phyloP scores from a whole-genome alignment of 2,888 invertebrate species.

The Myathropa florea region DNA sequence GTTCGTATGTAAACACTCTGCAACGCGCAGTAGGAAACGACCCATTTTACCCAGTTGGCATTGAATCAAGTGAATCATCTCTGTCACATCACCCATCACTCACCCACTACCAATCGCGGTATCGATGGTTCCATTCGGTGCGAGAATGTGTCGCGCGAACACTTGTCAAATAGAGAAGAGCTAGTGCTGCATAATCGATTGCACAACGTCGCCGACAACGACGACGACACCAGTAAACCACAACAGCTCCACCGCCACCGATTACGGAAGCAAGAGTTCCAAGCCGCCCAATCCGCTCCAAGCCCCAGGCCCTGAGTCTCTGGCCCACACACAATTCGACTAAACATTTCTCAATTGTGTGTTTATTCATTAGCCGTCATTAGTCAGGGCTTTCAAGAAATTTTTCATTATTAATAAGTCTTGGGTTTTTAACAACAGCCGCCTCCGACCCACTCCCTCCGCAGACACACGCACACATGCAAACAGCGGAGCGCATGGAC shows the following conservation, averaged over 20 bases:
- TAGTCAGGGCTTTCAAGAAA: constrained; percentile 43
- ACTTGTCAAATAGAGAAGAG: constrained; percentile 10
- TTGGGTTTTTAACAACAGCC: constrained; percentile 2
- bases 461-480: not conserved
- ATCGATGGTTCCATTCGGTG: not conserved
- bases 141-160: constrained; percentile 6
- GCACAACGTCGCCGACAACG: constrained; percentile 30
- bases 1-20: not conserved
- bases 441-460: not conserved
- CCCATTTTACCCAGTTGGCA: constrained; percentile 62
- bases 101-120: constrained; percentile 23
- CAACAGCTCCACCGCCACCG: constrained; percentile 20
- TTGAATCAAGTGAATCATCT: constrained; percentile 66
- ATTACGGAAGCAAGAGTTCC: constrained; percentile 48
- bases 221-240: constrained; percentile 16
- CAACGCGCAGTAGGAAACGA: constrained; percentile 51
- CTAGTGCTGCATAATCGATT: constrained; percentile 63
- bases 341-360: constrained; percentile 50
- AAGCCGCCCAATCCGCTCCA: not conserved
- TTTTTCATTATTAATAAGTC: constrained; percentile 14
- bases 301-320: not conserved
- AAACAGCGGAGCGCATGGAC: not conserved
- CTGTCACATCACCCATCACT: not conserved
- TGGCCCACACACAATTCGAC: constrained; percentile 2
- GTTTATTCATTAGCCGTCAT: constrained; percentile 25